Evolutionary conservation across 1,140 invertebrate species (phyloP).

Genomic region (Xylocopa sonorina): DNA sequence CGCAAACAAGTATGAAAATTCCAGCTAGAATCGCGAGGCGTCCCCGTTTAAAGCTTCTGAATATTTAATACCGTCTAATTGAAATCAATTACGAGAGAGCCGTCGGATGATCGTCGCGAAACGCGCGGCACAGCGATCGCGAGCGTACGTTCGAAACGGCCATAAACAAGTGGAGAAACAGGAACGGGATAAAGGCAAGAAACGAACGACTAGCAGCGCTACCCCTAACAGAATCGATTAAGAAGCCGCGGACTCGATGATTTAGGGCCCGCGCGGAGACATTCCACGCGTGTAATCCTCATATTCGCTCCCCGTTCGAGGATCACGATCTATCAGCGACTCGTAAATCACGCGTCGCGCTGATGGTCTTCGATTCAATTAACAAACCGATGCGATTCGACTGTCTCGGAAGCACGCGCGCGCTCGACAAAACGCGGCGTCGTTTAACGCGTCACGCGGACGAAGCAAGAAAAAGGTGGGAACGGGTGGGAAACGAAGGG

Average conservation of each 20-base stretch:
- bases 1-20: neutral
- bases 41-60: neutral
- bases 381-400: constrained; percentile 13
- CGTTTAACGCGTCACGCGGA: too few relatives aligned
- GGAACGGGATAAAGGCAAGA: neutral
- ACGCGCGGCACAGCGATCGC: neutral
- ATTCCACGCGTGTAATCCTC: neutral
- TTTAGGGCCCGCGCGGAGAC: neutral
- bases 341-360: constrained; percentile 21
- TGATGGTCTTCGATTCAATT: constrained; percentile 39
- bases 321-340: constrained; percentile 23
- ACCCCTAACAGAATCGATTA: constrained; percentile 1
- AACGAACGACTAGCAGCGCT: too few relatives aligned
- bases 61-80: neutral
- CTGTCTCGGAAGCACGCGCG: neutral
- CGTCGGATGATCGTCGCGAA: too few relatives aligned
- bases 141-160: neutral
- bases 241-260: neutral
- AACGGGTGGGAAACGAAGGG: neutral
- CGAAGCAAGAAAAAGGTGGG: neutral
- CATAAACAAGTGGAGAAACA: neutral
- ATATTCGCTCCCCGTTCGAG: neutral
- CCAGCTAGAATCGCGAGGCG: neutral
- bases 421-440: neutral
- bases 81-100: neutral